Base-by-base conservation (phyloP, 2,113 vertebrate genomes). In the Bos javanicus region DNA sequence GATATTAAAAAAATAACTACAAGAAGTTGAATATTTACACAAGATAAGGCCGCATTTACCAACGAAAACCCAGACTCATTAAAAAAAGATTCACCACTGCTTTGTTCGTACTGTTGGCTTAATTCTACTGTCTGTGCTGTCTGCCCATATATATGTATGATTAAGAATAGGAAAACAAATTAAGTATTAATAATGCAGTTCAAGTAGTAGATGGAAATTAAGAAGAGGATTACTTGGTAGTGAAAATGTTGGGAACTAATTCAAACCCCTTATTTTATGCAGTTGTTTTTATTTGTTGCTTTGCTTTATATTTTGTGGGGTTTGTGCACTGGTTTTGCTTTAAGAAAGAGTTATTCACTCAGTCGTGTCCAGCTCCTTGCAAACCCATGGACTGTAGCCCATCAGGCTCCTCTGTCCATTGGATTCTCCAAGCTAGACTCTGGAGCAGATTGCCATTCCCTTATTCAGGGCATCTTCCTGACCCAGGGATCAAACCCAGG, bases 121-220 rank as follows among this genome's bases (percentile, higher is more conserved):
- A 67, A 46, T 89, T 54, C 23, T 97, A 64, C 9, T 93, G 14
- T 74, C 30, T 71, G 1, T 87, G 54, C 52, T 92, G 2, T 67
- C 78, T 52, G 30, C 39, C 87, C 54, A 87, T 25, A 91, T 36
- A 88, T 57, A 76, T 80, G 52, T 76, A 26, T 76, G 23, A 96
- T 90, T 96, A 91, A 97, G 87, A 91, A 90, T 26, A 87, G 12
- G 60, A 80, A 93, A 96, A 92, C 28, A 74, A 93, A 90, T 94
- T 95, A 92, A 97, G n/a, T 64, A 81, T 93, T 95, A 97, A 95
- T 92, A 96, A 48, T 54, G 16, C 5, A 97, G 23, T 91, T 89
- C 82, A 97, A 83, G 33, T 3, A 52, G 36, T 39, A 74, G 26
- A 67, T n/a, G 6, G 39, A 88, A 30, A 76, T 57, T 82, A 88